Conservation (phyloP, 92 coral and sea anemone genomes). For the Plumapathes pennacea region DNA sequence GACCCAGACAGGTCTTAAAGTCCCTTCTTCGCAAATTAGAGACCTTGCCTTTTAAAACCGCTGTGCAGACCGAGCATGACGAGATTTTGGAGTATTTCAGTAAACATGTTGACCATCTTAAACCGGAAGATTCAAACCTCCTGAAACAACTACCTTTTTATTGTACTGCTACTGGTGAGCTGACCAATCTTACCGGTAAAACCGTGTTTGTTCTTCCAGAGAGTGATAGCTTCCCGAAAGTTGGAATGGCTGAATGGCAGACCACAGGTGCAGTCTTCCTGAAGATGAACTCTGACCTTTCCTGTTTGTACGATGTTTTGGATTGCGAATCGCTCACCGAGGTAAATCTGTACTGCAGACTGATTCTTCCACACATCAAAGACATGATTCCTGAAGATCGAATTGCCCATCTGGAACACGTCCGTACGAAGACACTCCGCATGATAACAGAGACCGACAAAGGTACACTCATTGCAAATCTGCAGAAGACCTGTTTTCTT, state of each 20-base stretch:
- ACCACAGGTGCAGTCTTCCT: slow-evolving; percentile 35
- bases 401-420: slow-evolving; percentile 27
- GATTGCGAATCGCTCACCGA: slow-evolving; percentile 11
- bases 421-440: not conserved
- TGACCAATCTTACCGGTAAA: slow-evolving; percentile 1
- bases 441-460: not conserved
- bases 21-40: slow-evolving; percentile 23
- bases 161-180: slow-evolving; percentile 30
- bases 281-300: not conserved
- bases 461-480: not conserved
- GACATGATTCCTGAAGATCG: slow-evolving; percentile 7
- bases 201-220: slow-evolving; percentile 23
- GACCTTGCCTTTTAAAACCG: not conserved
- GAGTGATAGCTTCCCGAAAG: slow-evolving; percentile 29
- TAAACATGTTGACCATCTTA: not conserved
- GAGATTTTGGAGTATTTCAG: slow-evolving; percentile 52
- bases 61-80: not conserved
- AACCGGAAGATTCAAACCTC: not conserved
- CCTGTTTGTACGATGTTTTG: slow-evolving; percentile 21
- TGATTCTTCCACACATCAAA: slow-evolving; percentile 17
- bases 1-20: slow-evolving; percentile 30
- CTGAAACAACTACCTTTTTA: slow-evolving; percentile 52
- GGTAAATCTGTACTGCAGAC: slow-evolving; percentile 44
- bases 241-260: slow-evolving; percentile 18
- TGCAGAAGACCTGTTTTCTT: slow-evolving; percentile 19